phyloP scores from a whole-genome alignment of 2,113 vertebrate genomes.

The Epinephelus lanceolatus region DNA sequence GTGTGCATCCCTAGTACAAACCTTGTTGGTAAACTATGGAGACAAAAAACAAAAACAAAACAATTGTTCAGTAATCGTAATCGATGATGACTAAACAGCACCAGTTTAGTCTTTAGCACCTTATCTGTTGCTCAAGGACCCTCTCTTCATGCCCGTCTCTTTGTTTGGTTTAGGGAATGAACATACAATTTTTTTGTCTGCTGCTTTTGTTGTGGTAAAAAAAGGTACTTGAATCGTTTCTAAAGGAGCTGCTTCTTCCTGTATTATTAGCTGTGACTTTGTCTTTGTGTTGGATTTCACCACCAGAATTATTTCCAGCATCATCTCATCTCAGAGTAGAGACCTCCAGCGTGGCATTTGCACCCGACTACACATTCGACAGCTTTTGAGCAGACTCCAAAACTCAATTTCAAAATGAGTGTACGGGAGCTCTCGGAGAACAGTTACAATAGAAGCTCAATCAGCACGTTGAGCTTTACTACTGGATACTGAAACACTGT shows the following conservation, averaged over 20 bases:
- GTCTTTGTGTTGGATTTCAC: constrained; percentile 19
- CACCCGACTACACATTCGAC: neutral
- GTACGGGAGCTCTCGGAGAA: constrained; percentile 19
- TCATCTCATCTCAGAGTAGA: constrained; percentile 7
- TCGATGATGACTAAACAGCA: too few relatives aligned
- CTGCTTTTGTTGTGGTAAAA: constrained; percentile 28
- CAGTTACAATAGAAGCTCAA: constrained; percentile 28
- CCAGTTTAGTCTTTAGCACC: neutral
- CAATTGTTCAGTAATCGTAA: too few relatives aligned
- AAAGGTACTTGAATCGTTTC: neutral
- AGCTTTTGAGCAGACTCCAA: constrained; percentile 2
- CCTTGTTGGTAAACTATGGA: too few relatives aligned
- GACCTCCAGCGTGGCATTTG: neutral
- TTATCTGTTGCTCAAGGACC: neutral
- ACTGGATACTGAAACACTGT: constrained; percentile 11
- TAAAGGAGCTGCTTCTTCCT: constrained; percentile 15
- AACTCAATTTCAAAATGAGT: constrained; percentile 19
- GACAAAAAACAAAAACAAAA: too few relatives aligned
- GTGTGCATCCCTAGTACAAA: too few relatives aligned
- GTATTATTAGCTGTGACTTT: constrained; percentile 23
- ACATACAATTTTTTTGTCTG: constrained; percentile 22
- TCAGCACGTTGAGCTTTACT: constrained; percentile 44
- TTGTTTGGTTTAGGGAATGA: constrained; percentile 12
- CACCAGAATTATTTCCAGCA: constrained; percentile 3
- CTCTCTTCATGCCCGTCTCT: neutral